Base-by-base conservation (phyloP, 2,888 invertebrate genomes). In the Capitulum mitella region DNA sequence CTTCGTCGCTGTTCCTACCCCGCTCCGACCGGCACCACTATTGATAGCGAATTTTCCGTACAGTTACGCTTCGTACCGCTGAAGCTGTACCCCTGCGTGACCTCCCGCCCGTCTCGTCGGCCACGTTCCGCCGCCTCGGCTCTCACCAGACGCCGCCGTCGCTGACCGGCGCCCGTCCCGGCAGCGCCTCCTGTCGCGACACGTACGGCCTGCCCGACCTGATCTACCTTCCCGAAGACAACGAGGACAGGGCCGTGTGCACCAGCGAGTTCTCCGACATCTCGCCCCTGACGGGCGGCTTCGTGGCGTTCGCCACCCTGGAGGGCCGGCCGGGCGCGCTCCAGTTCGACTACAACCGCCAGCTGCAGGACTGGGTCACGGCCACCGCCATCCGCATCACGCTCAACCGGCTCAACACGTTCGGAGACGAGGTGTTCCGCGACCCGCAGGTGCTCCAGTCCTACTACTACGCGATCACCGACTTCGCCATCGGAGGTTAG, bases 211-310 rank as follows among this genome's bases (percentile, higher is more conserved):
- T 96, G 77, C 92, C 92, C 2, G 95, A 97, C 82, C 90, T 90
- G 46, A 89, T 90, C 77, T 89, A 91, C 46, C 90, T 92, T 78
- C 88, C 91, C 6, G 92, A 92, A 0, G 92, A 92, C 46, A 90
- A 91, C 75, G 98, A 98, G 86, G 95, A 95, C 0, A 89, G 93
- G 80, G 96, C 98, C 0, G 89, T 98, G n/a, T 99, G 99, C 85
- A 97, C 95, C n/a, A 93, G 95, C 81, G 98, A 98, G 85, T 98
- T 94, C 87, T 97, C 97, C 8, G 98, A 98, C 84, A 97, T 99
- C 82, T 96, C 97, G 0, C 98, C 98, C 0, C 87, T 98, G 80
- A 92, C 93, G 3, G 97, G 95, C 29, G 98, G 97, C 32, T 95
- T 94, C 84, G 95, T 98, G 12, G 93, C 95, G 16, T 98, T 98